Conservation (phyloP, 2,113 vertebrate species). For the Vulpes ferrilata region DNA sequence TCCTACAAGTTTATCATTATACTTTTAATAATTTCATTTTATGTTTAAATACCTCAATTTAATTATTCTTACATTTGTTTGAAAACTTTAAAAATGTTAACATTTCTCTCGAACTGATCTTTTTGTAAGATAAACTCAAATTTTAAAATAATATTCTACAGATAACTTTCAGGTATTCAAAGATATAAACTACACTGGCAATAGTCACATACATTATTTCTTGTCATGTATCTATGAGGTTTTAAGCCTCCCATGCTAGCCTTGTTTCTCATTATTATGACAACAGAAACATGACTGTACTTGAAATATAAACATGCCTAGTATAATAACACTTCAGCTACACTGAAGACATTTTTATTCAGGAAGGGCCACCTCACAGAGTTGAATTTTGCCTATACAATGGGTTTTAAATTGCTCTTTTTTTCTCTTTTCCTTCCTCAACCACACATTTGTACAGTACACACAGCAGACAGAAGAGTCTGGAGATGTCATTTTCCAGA, state of each 20-base stretch:
- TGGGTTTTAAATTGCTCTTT: background rate
- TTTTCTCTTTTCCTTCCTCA: background rate
- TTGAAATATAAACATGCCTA: conserved; percentile 32
- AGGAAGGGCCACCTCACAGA: background rate
- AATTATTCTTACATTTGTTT: conserved; percentile 14
- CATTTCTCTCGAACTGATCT: conserved; percentile 21
- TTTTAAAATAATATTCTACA: conserved; percentile 51
- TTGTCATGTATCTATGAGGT: conserved; percentile 3
- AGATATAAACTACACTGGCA: background rate
- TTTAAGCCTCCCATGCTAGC: conserved; percentile 18
- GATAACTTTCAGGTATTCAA: conserved; percentile 43
- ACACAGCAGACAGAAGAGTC: background rate
- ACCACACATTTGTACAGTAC: background rate
- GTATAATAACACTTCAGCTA: conserved; percentile 7
- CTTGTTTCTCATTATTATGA: conserved; percentile 51
- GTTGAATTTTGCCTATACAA: conserved; percentile 41
- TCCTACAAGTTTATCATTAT: conserved; percentile 5
- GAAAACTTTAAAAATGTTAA: conserved; percentile 36
- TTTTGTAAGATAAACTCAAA: conserved; percentile 28
- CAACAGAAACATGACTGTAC: conserved; percentile 39
- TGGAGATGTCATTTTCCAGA: conserved; percentile 13
- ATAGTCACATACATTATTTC: background rate
- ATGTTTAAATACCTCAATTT: background rate
- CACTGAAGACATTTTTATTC: conserved; percentile 34
- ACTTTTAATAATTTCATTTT: conserved; percentile 44